These are phyloP conservation scores for Cephalopholis sonnerati DNA, from an alignment of 2,113 vertebrate genomes.

Conservation along the genomic window DNA sequence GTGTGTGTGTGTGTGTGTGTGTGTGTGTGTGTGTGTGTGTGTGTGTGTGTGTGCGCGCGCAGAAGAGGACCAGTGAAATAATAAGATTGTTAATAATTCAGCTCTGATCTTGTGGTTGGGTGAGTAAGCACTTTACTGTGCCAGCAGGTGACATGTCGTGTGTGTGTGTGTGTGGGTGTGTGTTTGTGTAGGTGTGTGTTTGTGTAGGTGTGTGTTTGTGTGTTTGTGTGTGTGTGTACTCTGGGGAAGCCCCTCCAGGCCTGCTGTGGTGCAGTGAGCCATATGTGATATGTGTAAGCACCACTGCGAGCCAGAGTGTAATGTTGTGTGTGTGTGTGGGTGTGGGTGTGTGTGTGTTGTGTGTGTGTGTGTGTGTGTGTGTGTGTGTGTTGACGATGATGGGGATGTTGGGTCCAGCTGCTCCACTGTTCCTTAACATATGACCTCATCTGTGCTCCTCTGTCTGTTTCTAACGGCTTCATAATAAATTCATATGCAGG, in stretches of 20 bases:
- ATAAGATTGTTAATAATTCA: conserved; percentile 68
- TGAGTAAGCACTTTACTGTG: conserved; percentile 57
- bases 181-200: background rate
- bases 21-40: background rate
- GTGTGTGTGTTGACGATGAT: background rate
- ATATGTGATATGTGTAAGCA: conserved; percentile 14
- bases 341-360: conserved; percentile 8
- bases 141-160: conserved; percentile 38
- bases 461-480: conserved; percentile 28
- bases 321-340: background rate
- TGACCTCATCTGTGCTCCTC: background rate
- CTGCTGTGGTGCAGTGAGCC: conserved; percentile 19
- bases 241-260: conserved; percentile 16
- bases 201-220: background rate
- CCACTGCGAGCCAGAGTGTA: background rate
- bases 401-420: conserved; percentile 7
- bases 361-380: conserved; percentile 1
- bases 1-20: conserved; percentile 1
- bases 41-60: background rate
- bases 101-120: conserved; percentile 39
- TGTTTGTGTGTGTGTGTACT: background rate
- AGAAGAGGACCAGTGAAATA: conserved; percentile 30
- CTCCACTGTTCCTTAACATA: conserved; percentile 22
- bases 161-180: background rate
- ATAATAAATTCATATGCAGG: conserved; percentile 31